Percentiles rank a stretch among this genome's conserved stretches.
These are phyloP conservation scores for Macrophya alboannulata DNA, from an alignment of 2,888 invertebrate species.

Conservation along the genomic window DNA sequence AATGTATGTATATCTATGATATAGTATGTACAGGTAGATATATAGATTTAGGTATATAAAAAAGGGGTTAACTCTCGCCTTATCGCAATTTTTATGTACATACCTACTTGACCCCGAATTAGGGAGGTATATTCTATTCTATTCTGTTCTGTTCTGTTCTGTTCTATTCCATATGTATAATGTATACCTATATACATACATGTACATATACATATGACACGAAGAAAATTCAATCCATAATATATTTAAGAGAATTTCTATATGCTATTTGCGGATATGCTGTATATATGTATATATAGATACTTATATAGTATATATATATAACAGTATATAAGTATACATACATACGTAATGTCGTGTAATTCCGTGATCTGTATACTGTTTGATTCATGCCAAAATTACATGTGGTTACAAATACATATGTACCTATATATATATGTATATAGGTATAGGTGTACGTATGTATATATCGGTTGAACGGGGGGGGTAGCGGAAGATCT, in stretches of 20 bases:
- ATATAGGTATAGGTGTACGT: too few species aligned
- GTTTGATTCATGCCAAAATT: conserved; percentile 48
- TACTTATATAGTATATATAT: background rate
- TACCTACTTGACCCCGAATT: conserved; percentile 33
- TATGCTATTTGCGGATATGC: background rate
- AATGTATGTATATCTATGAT: background rate
- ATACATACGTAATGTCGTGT: background rate
- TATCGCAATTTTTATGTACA: conserved; percentile 15
- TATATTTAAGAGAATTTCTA: conserved; percentile 15
- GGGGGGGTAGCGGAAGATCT: background rate
- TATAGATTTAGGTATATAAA: background rate
- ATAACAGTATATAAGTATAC: background rate
- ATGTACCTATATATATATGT: too few species aligned
- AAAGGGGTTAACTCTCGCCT: background rate
- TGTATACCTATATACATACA: too few species aligned
- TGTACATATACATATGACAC: background rate
- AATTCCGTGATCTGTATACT: conserved; percentile 38
- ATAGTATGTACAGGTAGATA: background rate
- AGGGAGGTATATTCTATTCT: background rate
- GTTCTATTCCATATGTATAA: background rate
- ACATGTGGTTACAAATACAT: conserved; percentile 27
- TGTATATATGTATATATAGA: background rate
- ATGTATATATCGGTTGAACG: conserved; percentile 9
- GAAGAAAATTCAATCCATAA: conserved; percentile 23
- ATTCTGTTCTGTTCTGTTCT: background rate